phyloP scores from a whole-genome alignment of 2,797 vertebrate species.

The Danio albolineatus region DNA sequence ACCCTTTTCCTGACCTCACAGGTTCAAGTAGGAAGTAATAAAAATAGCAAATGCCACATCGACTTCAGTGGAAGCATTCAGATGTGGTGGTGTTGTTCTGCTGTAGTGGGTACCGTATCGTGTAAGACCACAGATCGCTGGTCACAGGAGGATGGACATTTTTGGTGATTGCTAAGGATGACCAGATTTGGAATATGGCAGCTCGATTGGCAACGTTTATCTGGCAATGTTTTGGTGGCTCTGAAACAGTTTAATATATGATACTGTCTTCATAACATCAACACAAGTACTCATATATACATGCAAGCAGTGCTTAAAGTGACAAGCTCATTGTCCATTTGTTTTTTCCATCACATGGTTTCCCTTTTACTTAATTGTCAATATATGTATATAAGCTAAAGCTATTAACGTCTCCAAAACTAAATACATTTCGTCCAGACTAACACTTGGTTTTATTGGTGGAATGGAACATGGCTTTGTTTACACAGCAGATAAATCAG shows the following conservation, averaged over 20 bases:
- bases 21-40: slow-evolving; percentile 59
- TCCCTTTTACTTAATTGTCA: slow-evolving; percentile 37
- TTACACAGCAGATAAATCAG: slow-evolving; percentile 3
- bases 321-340: slow-evolving; percentile 54
- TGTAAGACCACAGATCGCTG: slow-evolving; percentile 12
- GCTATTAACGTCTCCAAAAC: slow-evolving; percentile 52
- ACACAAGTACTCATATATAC: slow-evolving; percentile 71
- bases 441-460: slow-evolving; percentile 2
- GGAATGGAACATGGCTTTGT: slow-evolving; percentile 27
- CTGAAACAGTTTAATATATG: slow-evolving; percentile 41
- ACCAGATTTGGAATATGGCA: slow-evolving; percentile 34
- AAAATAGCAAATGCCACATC: slow-evolving; percentile 47
- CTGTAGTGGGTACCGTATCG: slow-evolving; percentile 29
- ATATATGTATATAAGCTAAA: slow-evolving; percentile 54
- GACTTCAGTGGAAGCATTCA: slow-evolving; percentile 36
- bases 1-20: slow-evolving; percentile 56
- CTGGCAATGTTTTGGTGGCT: slow-evolving; percentile 44
- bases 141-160: slow-evolving; percentile 25
- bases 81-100: slow-evolving; percentile 27
- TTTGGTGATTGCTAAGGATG: slow-evolving; percentile 11
- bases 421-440: slow-evolving; percentile 42
- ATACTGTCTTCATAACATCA: slow-evolving; percentile 58
- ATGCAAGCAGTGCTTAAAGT: slow-evolving; percentile 25
- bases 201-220: slow-evolving; percentile 44
- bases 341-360: slow-evolving; percentile 52